Percentiles rank a stretch among this genome's conserved stretches.
These are phyloP conservation scores for Dasyprocta punctata DNA, from an alignment of 2,113 vertebrate species.

Conservation along the genomic window DNA sequence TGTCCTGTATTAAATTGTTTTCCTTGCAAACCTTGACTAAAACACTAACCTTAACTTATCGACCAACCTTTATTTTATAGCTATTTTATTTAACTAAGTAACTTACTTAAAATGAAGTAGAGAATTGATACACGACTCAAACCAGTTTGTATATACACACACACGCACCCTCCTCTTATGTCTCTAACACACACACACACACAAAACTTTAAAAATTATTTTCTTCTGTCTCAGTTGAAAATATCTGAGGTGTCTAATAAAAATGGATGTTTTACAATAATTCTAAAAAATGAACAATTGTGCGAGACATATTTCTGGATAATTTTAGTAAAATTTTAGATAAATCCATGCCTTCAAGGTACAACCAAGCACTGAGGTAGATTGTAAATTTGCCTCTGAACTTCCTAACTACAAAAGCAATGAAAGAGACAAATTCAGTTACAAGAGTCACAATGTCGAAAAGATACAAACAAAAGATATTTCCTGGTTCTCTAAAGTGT, in stretches of 20 bases:
- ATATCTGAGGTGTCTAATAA: not conserved
- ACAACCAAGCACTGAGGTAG: not conserved
- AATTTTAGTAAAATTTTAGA: constrained; percentile 20
- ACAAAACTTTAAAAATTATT: constrained; percentile 19
- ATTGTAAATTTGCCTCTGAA: constrained; percentile 50
- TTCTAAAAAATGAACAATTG: constrained; percentile 8
- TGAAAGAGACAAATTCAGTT: constrained; percentile 60
- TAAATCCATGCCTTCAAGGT: not conserved
- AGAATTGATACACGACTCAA: not conserved
- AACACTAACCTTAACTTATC: too few species aligned
- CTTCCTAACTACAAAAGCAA: constrained; percentile 38
- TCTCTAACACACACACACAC: not conserved
- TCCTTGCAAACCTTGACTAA: too few species aligned
- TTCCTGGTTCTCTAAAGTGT: constrained; percentile 22
- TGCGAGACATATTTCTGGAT: not conserved
- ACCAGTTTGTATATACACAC: not conserved
- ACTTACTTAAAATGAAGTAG: not conserved
- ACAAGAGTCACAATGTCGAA: not conserved
- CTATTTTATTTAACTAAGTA: not conserved
- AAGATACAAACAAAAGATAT: constrained; percentile 40
- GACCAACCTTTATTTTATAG: not conserved
- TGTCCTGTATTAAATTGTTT: too few species aligned
- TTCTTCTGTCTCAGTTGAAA: not conserved
- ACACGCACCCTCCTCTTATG: not conserved
- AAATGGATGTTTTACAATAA: not conserved